Conservation (phyloP, 35 echinoderm and acorn worm species). For the Apostichopus parvimensis region DNA sequence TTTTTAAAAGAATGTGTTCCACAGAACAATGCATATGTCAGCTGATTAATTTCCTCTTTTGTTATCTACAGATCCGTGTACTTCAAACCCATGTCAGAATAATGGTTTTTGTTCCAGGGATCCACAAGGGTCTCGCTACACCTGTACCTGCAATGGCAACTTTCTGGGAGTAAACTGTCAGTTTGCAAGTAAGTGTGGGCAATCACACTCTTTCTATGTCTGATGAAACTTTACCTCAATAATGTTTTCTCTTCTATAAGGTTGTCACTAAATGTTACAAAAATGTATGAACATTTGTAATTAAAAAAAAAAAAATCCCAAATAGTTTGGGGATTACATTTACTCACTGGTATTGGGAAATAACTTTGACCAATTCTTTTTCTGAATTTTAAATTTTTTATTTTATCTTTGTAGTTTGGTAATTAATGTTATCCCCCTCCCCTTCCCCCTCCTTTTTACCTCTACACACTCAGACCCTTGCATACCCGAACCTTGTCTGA, state of each 20-base stretch:
- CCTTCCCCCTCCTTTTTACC: no score
- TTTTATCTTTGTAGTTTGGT: neutral
- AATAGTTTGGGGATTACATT: no score
- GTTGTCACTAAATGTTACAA: no score
- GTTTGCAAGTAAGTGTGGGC: neutral
- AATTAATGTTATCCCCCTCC: no score
- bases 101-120: slow-evolving; percentile 21
- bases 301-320: neutral
- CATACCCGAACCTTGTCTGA: neutral
- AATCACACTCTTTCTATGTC: no score
- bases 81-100: slow-evolving; percentile 30
- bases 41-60: neutral
- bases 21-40: no score
- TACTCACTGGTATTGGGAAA: no score
- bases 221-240: no score
- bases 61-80: slow-evolving; percentile 24
- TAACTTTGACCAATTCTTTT: no score
- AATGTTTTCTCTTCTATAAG: no score
- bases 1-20: no score
- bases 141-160: slow-evolving; percentile 6
- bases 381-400: neutral
- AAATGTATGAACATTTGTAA: neutral
- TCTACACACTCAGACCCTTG: slow-evolving; percentile 15
- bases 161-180: slow-evolving; percentile 26
- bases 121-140: slow-evolving; percentile 11